Base-by-base conservation (phyloP, 92 coral and sea anemone genomes). In the Chrysogorgia sp. region DNA sequence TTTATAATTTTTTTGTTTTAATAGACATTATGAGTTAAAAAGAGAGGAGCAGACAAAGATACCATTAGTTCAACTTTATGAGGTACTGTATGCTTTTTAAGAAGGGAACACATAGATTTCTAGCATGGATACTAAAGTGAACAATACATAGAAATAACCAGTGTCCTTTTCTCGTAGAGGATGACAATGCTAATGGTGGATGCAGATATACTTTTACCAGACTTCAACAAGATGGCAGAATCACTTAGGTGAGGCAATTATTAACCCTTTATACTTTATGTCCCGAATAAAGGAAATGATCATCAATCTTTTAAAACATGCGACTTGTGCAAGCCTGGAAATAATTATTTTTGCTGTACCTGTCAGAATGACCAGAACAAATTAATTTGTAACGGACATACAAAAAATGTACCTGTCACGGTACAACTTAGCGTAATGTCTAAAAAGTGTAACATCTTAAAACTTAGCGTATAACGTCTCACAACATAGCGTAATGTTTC, bases 141-240 rank as follows among this genome's bases (percentile, higher is more conserved):
- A 2, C 35, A 33, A 19, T 2, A 41, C 5, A 40, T 45, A 37
- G 12, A 37, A 37, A 37, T 37, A 37, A 5, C 12, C 12, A 4
- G 53, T 47, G 26, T 58, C 22, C 40, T 63, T 23, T 60, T 50
- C 60, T 34, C 28, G 0, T 81, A 92, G 92, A 93, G 88, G 86
- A 82, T 93, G 90, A 93, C 89, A 74, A 81, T 83, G 33, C 72
- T 77, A 63, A 93, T 93, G 97, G 87, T 93, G 0, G 97, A 93
- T 67, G 96, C 96, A 52, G 97, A 93, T 62, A 74, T 83, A 19
- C 86, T 93, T 28, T 87, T 84, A 75, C 97, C 97, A 40, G 86
- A 80, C 40, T 93, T 90, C 29, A 82, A 72, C 59, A 93, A 88
- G 74, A 93, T 93, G 97, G 96, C 96, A 0, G 92, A 93, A 79